phyloP scores from a whole-genome alignment of 1,140 invertebrate genomes.

The Lucilia cuprina region DNA sequence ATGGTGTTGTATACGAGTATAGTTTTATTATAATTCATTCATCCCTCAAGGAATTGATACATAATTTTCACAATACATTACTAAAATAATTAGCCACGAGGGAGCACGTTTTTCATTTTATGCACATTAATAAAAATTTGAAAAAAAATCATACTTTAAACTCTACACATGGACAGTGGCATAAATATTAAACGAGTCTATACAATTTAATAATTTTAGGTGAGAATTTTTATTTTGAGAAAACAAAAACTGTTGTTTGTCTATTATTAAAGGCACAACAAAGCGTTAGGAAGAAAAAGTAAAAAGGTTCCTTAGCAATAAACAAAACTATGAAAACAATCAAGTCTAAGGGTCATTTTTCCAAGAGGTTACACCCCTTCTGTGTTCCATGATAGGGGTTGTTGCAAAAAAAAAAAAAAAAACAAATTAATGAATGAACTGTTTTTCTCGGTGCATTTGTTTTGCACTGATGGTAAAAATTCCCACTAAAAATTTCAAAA shows the following conservation, averaged over 20 bases:
- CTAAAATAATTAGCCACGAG: slow-evolving; percentile 33
- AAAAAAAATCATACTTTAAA: neutral
- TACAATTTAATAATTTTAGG: neutral
- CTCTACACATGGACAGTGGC: neutral
- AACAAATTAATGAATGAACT: neutral
- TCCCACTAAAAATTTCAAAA: neutral
- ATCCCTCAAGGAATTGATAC: slow-evolving; percentile 19
- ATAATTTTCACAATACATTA: slow-evolving; percentile 34
- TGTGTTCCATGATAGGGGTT: neutral
- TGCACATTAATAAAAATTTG: neutral
- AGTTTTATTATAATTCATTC: slow-evolving; percentile 8
- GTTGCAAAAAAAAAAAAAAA: neutral
- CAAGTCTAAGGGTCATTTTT: neutral
- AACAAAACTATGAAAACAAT: neutral
- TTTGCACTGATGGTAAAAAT: neutral
- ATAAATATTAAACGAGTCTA: neutral
- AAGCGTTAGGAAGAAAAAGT: neutral
- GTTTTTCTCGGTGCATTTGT: neutral
- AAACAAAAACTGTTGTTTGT: neutral
- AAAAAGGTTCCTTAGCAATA: neutral
- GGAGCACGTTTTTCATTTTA: slow-evolving; percentile 21
- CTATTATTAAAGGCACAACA: neutral
- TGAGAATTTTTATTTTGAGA: neutral
- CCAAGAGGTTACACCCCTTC: neutral
- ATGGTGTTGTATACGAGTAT: neutral